A percentile compares a stretch with the other conserved stretches of the same genome.
These are phyloP conservation scores for Strix occidentalis DNA, from an alignment of 2,797 vertebrate species.

Conservation along the genomic window DNA sequence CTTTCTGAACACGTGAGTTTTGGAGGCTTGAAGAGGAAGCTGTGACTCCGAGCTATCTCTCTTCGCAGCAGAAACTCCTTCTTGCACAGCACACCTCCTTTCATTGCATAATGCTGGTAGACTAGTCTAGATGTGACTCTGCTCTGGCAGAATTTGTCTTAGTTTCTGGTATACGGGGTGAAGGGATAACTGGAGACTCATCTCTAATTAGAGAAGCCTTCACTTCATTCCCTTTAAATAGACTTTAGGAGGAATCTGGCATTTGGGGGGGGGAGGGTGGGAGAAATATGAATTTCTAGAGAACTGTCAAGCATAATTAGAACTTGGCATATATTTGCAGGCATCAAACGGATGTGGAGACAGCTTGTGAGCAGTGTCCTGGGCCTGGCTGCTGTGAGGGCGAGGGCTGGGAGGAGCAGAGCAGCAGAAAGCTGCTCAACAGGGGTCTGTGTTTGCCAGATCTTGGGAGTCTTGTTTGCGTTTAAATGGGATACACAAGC, in stretches of 20 bases:
- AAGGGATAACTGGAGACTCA: neutral
- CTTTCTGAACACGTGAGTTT: neutral
- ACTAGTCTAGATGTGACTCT: slow-evolving; percentile 26
- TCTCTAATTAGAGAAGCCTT: neutral
- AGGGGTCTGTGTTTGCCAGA: neutral
- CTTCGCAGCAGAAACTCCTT: neutral
- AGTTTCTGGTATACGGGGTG: neutral
- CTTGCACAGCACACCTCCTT: slow-evolving; percentile 12
- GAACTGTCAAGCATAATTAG: neutral
- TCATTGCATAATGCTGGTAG: slow-evolving; percentile 16
- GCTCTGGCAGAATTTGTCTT: neutral
- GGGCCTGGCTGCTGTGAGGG: neutral
- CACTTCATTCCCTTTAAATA: neutral
- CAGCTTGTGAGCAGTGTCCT: neutral
- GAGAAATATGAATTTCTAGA: neutral
- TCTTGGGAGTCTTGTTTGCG: neutral
- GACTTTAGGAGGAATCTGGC: neutral
- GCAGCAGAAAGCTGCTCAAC: neutral
- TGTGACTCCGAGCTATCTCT: slow-evolving; percentile 22
- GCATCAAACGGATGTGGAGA: neutral
- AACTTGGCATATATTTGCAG: neutral
- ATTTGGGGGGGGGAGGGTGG: neutral
- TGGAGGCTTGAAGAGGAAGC: neutral
- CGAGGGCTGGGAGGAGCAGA: neutral
- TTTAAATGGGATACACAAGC: neutral